Evolutionary conservation across 2,888 invertebrate genomes (phyloP).

Genomic region (Ochlodes sylvanus): DNA sequence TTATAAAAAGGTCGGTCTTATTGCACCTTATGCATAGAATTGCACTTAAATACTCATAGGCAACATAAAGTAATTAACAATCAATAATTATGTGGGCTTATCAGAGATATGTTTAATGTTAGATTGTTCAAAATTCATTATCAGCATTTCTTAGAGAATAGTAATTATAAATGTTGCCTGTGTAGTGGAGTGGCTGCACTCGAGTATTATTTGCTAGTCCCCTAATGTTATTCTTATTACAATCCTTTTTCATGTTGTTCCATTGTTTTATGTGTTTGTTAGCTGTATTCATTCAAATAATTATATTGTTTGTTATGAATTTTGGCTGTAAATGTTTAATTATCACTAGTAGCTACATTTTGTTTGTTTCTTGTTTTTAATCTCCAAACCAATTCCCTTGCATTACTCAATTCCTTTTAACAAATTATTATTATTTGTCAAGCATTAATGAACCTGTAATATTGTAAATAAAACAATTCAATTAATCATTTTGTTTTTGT

Average conservation of each 20-base stretch:
- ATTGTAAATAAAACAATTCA: background rate
- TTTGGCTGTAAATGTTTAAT: background rate
- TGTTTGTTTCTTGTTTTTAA: conserved; percentile 8
- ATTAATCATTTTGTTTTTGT: background rate
- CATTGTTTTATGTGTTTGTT: conserved; percentile 56
- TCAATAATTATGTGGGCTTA: conserved; percentile 39
- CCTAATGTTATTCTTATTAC: conserved; percentile 57
- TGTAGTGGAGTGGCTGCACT: conserved; percentile 58
- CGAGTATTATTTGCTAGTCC: conserved; percentile 56
- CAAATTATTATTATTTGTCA: background rate
- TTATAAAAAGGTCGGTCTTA: conserved; percentile 77
- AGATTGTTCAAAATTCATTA: conserved; percentile 42
- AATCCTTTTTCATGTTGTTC: conserved; percentile 66
- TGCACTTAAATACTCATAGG: conserved; percentile 58
- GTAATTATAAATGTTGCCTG: conserved; percentile 62
- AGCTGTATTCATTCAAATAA: conserved; percentile 32
- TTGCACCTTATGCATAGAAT: conserved; percentile 48
- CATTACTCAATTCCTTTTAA: conserved; percentile 6
- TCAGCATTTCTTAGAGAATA: conserved; percentile 9
- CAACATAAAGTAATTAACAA: conserved; percentile 54
- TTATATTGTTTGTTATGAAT: conserved; percentile 2
- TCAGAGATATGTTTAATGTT: conserved; percentile 10
- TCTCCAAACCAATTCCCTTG: background rate
- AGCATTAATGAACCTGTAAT: background rate
- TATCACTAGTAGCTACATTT: background rate